Evolutionary conservation across 2,797 vertebrate genomes (phyloP).

Genomic region (Perdix hodgsoniae): DNA sequence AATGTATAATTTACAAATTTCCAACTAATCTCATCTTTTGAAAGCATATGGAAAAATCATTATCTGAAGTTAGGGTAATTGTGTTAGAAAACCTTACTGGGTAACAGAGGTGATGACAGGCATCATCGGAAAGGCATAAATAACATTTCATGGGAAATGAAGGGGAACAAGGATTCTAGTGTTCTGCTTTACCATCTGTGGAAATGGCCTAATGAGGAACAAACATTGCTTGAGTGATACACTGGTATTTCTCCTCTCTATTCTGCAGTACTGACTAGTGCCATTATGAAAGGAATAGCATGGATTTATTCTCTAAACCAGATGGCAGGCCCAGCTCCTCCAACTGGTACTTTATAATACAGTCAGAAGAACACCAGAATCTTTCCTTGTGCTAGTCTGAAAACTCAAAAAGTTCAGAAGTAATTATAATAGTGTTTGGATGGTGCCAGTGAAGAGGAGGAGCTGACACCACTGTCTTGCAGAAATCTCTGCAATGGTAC

Average conservation of each 20-base stretch:
- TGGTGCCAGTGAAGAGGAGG: background rate
- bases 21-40: background rate
- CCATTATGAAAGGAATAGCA: background rate
- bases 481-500: background rate
- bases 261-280: background rate
- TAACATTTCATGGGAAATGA: background rate
- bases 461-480: background rate
- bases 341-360: background rate
- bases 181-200: background rate
- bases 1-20: background rate
- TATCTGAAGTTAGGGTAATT: background rate
- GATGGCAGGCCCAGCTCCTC: background rate
- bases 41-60: background rate
- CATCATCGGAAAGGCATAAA: background rate
- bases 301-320: background rate
- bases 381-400: background rate
- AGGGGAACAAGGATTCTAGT: background rate
- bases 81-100: background rate
- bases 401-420: background rate
- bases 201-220: conserved; percentile 1
- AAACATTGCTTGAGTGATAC: background rate
- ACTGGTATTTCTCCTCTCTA: background rate
- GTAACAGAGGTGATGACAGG: background rate
- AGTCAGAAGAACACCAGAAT: background rate
- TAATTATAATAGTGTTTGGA: background rate